Base-by-base conservation (phyloP, 2,797 vertebrate species). In the Coregonus ussuriensis region DNA sequence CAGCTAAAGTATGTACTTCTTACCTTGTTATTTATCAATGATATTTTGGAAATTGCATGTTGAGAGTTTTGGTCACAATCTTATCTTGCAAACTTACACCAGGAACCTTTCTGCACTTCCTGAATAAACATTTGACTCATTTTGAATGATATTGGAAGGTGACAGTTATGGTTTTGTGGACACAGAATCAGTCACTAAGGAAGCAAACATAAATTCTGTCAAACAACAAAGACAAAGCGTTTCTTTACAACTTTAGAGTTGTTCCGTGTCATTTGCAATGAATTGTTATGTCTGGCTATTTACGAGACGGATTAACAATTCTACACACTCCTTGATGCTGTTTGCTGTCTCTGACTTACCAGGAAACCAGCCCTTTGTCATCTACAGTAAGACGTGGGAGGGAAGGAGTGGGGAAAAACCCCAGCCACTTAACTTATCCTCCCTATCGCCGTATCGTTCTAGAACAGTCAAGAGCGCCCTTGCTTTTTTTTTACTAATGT, bases 361-460 rank as follows among this genome's bases (percentile, higher is more conserved):
- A 71, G 68, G 21, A 77, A 65, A 66, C 56, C 35, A 6, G 54
- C 69, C n/a, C 37, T 47, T 72, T 52, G 54, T 33, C 70, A 52
- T 47, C 3, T 11, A 53, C 41, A 35, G 47, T 65, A n/a, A 56
- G 59, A 33, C 25, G 7, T 54, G 47, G 3, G 52, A 18, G 33
- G 33, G 16, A 4, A 11, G 16, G 4, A 1, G 4, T 16, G 1
- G n/a, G 47, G 6, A 11, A 33, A 25, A 76, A 75, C 84, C 82
- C 86, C 88, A 82, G 84, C 59, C 37, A 7, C 79, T 77, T 82
- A 78, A 69, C 69, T 81, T 73, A 67, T 72, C 77, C 15, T 21
- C 78, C 68, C 73, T 63, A 81, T 77, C 74, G 62, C 82, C 79
- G 77, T 82, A 80, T 87, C 79, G 74, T 77, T 14, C 71, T 81